phyloP scores from a whole-genome alignment of 2,797 vertebrate genomes.

The Bradypodion ventrale region DNA sequence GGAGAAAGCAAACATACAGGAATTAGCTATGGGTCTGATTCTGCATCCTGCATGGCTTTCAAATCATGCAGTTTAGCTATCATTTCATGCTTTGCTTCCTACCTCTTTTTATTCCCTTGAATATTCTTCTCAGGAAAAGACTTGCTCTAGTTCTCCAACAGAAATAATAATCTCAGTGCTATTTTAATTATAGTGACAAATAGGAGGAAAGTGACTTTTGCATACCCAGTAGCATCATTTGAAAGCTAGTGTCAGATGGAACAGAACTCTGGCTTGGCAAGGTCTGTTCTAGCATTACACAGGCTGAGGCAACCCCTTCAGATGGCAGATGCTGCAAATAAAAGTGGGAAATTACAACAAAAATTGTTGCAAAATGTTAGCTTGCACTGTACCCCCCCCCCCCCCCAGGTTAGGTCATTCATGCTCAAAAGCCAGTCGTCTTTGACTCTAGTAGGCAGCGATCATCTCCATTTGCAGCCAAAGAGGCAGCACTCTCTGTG shows the following conservation, averaged over 20 bases:
- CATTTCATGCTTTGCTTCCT: background rate
- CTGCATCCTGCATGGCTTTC: background rate
- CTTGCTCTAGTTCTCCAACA: slow-evolving; percentile 8
- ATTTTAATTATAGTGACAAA: slow-evolving; percentile 9
- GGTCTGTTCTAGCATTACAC: background rate
- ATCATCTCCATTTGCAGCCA: too few species aligned
- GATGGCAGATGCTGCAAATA: background rate
- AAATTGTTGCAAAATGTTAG: background rate
- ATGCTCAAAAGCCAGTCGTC: too few species aligned
- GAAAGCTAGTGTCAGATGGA: slow-evolving; percentile 18
- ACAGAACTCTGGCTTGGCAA: background rate
- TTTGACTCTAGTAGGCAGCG: too few species aligned
- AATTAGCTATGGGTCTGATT: slow-evolving; percentile 26
- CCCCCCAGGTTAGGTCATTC: too few species aligned
- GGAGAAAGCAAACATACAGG: background rate
- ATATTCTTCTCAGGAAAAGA: background rate
- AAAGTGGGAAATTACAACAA: background rate
- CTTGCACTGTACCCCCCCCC: background rate
- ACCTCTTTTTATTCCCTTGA: background rate
- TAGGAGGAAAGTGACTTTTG: slow-evolving; percentile 6
- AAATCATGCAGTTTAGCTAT: background rate
- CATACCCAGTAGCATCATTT: background rate
- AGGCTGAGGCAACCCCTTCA: background rate
- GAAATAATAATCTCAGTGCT: background rate
- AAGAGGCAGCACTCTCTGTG: too few species aligned